phyloP scores from a whole-genome alignment of 2,888 invertebrate genomes.

The Chaitophorus viminalis region DNA sequence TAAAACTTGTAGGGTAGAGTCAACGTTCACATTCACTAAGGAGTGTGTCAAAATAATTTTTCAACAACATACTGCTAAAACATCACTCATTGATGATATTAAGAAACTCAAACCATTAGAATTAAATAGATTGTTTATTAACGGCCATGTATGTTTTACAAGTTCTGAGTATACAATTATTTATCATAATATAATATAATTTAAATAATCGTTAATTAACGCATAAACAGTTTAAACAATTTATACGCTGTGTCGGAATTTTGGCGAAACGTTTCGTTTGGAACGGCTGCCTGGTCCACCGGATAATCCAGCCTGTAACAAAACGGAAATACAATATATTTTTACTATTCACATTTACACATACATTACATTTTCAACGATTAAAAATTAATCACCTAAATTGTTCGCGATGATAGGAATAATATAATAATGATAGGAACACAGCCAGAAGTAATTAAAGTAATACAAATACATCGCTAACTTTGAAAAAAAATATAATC shows the following conservation, averaged over 20 bases:
- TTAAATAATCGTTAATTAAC: neutral
- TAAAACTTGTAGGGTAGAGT: no score
- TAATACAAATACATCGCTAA: neutral
- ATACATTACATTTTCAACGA: neutral
- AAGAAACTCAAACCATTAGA: no score
- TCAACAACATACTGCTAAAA: no score
- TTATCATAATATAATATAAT: neutral
- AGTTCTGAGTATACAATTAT: neutral
- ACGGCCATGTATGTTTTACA: neutral
- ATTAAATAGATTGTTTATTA: neutral
- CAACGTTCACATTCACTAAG: no score
- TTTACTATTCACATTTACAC: neutral
- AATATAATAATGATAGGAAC: neutral
- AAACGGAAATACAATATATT: neutral
- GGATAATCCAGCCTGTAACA: constrained; percentile 40
- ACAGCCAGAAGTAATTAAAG: neutral
- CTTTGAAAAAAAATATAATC: neutral
- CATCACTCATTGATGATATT: no score
- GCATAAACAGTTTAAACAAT: neutral
- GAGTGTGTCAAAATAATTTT: no score
- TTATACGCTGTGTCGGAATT: neutral
- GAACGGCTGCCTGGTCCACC: constrained; percentile 48
- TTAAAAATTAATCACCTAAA: neutral
- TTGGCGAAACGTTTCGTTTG: constrained; percentile 33
- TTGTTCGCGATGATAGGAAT: no score